Evolutionary conservation across 1,140 invertebrate genomes (phyloP).

Genomic region (Stegodyphus dumicola): DNA sequence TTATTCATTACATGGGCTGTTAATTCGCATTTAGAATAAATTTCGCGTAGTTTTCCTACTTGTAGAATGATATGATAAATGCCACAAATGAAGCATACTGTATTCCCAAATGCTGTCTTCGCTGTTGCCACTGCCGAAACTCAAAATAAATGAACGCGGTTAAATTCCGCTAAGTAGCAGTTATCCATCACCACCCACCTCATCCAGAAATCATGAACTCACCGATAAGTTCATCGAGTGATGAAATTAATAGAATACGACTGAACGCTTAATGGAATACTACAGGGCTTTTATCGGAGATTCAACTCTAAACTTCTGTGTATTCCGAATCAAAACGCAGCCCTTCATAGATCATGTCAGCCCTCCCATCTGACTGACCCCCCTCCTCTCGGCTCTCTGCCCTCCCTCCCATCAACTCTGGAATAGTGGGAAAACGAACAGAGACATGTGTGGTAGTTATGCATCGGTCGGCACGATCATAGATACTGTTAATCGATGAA

Average conservation of each 20-base stretch:
- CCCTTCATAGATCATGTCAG: constrained; percentile 8
- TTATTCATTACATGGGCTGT: neutral
- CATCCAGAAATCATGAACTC: constrained; percentile 4
- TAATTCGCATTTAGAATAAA: neutral
- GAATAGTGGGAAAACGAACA: neutral
- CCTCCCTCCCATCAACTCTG: too few relatives aligned
- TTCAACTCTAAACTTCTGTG: constrained; percentile 33
- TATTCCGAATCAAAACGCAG: neutral
- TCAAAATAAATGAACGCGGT: constrained; percentile 23
- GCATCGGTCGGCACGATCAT: too few relatives aligned
- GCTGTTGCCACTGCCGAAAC: neutral
- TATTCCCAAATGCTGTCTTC: too few relatives aligned
- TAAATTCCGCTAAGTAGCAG: constrained; percentile 19
- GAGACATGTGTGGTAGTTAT: constrained; percentile 19
- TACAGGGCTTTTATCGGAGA: constrained; percentile 48
- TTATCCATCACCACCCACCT: constrained; percentile 29
- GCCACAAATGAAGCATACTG: neutral
- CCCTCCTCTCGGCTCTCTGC: neutral
- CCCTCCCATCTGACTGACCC: neutral
- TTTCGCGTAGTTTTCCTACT: too few relatives aligned
- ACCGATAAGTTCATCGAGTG: constrained; percentile 32
- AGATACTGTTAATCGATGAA: too few relatives aligned
- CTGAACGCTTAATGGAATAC: constrained; percentile 26
- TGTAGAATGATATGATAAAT: constrained; percentile 17
- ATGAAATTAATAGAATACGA: constrained; percentile 50